Evolutionary conservation across 2,888 invertebrate species (phyloP).

Genomic region (Cristatella mucedo): DNA sequence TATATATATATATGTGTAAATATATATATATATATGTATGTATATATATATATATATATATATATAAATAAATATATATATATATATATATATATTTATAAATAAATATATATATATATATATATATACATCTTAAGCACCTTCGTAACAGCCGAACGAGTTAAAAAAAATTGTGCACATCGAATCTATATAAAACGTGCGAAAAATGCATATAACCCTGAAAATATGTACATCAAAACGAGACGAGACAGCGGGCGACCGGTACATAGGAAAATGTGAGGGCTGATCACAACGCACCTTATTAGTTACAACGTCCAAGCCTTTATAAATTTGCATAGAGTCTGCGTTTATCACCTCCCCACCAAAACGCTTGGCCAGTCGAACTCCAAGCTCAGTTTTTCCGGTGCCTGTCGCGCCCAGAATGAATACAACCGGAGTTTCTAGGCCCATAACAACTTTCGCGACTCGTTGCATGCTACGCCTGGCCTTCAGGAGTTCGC

Average conservation of each 20-base stretch:
- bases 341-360: slow-evolving; percentile 94
- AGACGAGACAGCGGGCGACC: too few relatives aligned
- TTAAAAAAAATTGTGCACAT: too few relatives aligned
- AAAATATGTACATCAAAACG: too few relatives aligned
- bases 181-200: too few relatives aligned
- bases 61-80: slow-evolving; percentile 2
- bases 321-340: slow-evolving; percentile 97
- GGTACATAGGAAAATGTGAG: too few relatives aligned
- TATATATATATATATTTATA: slow-evolving; percentile 6
- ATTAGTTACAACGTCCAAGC: slow-evolving; percentile 78
- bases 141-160: too few relatives aligned
- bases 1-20: too few relatives aligned
- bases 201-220: too few relatives aligned
- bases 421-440: slow-evolving; percentile 60
- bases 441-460: too few relatives aligned
- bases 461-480: too few relatives aligned
- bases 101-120: slow-evolving; percentile 7
- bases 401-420: slow-evolving; percentile 91
- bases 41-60: slow-evolving; percentile 9
- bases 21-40: too few relatives aligned
- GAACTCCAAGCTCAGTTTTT: slow-evolving; percentile 84
- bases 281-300: slow-evolving; percentile 48
- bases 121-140: slow-evolving; percentile 4
- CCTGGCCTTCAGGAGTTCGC: too few relatives aligned
- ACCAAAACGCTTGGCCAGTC: slow-evolving; percentile 65